Base-by-base conservation (phyloP, 1,140 invertebrate species). In the Drosophila nasuta region DNA sequence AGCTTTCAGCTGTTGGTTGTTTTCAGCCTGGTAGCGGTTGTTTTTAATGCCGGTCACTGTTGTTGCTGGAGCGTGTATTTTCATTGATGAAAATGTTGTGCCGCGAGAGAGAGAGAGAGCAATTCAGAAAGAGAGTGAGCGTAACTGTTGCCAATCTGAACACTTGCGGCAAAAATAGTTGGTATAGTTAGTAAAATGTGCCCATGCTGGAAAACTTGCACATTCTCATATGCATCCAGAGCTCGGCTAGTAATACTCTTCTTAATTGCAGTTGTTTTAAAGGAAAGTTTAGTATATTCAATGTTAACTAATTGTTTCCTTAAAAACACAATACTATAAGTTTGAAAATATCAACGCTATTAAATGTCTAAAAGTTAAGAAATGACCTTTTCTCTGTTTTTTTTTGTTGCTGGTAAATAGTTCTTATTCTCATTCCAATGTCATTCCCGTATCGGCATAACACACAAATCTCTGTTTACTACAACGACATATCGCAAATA, bases 31-130 rank as follows among this genome's bases (percentile, higher is more conserved):
- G 54, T 73, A 67, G 75, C 83, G 77, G 80, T 64, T 67, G 65
- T 51, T 77, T 71, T 49, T 49, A 49, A 41, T 81, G 85, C 85
- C 85, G 85, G 85, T 78, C 75, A 66, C 67, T 80, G 81, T 89
- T 89, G 77, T 83, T 87, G 80, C 41, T 79, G 10, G 78, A 63
- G 63, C 17, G 54, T 43, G 45, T 59, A 62, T 78, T 75, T 88
- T 89, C 85, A 88, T 88, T 88, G 81, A 88, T 88, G 77, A 88
- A 88, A 88, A 89, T 78, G 57, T 62, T 52, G 30, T 60, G 62
- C 65, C 49, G 51, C 33, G 43, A 62, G 43, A 60, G 63, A 49
- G 20, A 30, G n/a, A 25, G 20, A 25, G 20, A n/a, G n/a, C 8
- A 3, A 38, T 7, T 33, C 13, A 13, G 17, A 8, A 15, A 35